Evolutionary conservation across 2,888 invertebrate species (phyloP), one percentile per base, ranked within the genome.

Genomic region (Saturnia pavonia): DNA sequence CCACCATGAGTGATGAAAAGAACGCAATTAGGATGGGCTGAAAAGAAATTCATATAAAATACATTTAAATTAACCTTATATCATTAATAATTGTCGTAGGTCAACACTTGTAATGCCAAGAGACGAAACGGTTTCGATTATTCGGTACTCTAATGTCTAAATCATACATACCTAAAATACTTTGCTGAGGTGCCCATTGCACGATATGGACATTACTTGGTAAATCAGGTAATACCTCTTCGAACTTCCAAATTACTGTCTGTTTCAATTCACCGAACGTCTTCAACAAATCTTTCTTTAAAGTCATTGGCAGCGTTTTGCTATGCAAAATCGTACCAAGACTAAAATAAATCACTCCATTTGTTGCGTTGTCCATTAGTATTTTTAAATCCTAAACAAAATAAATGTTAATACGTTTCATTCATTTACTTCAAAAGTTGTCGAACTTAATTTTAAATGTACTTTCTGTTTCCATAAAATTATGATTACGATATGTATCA

Each of bases 281-380:
- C 34, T 34, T 34, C 34, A 34, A 34, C 6, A 34, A 34, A 4
- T 34, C 34, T 94, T 94, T 27, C 80, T 78, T 87, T 3, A 87
- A 71, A 51, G 82, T 75, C 1, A 81, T 80, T 0, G 92, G 87
- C 74, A 94, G 76, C 0, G 85, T 80, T 57, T 81, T 83, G 65
- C 89, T 88, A 40, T 85, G 81, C 67, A 92, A 75, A 54, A 87
- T 85, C 0, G 90, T 86, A 0, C 94, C 94, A 85, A 94, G 80
- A 73, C 93, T 94, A 75, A 94, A 94, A 78, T 88, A 91, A 42
- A 94, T 88, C 0, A 91, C 91, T 0, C 94, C 94, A 65, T 93
- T 73, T 22, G 82, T 82, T 0, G 93, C 83, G 11, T 78, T 80
- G 45, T 92, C 90, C 76, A 94, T 76, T 66, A 83, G 70, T 0